Evolutionary conservation across 1,140 invertebrate species (phyloP), one percentile per base, ranked within the genome.

Genomic region (Musca domestica): DNA sequence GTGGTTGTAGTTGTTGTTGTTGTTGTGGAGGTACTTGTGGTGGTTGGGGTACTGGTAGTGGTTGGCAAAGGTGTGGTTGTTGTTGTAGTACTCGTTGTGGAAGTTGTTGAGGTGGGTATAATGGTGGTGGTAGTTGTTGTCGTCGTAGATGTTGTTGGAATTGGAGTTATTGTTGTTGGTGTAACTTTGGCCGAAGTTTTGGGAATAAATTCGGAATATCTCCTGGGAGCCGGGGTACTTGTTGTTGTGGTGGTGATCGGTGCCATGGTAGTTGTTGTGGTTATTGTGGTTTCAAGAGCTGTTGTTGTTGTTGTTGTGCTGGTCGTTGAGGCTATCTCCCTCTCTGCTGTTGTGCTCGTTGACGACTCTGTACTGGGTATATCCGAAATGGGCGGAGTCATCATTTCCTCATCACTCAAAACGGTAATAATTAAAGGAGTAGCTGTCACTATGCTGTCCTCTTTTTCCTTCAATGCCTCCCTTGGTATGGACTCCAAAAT

Each of bases 371-470:
- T 48, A 22, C 17, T 58, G 23, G 1, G 12, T 30, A 15, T 22
- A 71, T 76, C 5, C 71, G 78, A 56, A 69, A 79, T 64, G 72
- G 82, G 34, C 77, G 69, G 17, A 15, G 76, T 75, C 7, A 74
- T 71, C 15, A 76, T 75, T 47, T 70, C 84, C 76, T 72, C 84
- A 67, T 73, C 83, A 71, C 77, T 84, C 69, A 75, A 70, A 70
- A 72, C 83, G 30, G 72, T 82, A 71, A 81, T 84, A 75, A 80
- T 84, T 19, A 80, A 73, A n/a, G 80, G 77, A 9, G 76, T 85
- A 14, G 84, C 78, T 70, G 81, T 74, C 20, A 75, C 69, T 1
- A 19, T 34, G 17, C 9, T 2, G 3, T 19, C 14, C 52, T 15
- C 17, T 41, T 41, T 30, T 19, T 61, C 27, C 17, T 17, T 34